Evolutionary conservation across 2,113 vertebrate genomes (phyloP), one percentile per base, ranked within the genome.

Genomic region (Pomatorhinus ruficollis): DNA sequence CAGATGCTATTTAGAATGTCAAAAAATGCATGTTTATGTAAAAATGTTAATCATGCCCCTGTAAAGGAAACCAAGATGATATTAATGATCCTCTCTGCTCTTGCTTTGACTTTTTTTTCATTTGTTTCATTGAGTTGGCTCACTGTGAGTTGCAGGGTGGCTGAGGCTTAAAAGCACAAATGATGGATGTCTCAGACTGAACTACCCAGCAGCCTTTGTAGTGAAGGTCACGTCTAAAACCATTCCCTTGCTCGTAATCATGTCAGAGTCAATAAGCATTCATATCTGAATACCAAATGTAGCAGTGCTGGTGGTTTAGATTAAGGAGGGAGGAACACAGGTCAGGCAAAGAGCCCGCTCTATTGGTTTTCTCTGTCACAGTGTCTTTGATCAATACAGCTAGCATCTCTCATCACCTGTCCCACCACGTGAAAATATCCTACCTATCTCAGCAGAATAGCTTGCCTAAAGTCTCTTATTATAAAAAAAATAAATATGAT

Each of bases 211-310:
- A 93, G 89, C 65, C 79, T 91, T 52, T 86, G 56, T 83, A 87
- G 83, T 0, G 1, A 95, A 96, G 95, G 95, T 94, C 96, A 96
- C 2, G 0, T 87, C 85, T 93, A 75, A 89, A 96, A 89, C 75
- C 40, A 70, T 90, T 96, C 65, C 64, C 83, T 85, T 57, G 70
- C 91, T 93, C 1, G 1, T 89, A 96, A 90, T 83, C 80, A 83
- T 72, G 93, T 93, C 97, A 96, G 82, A 93, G 70, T 95, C 87
- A 96, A 95, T 95, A 97, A 95, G 88, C 49, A 61, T 86, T 96
- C 89, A 30, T 87, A 90, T 80, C 87, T 89, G 45, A 93, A 85
- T 92, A 86, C 57, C 87, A 83, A 94, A 78, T 54, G 63, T 59
- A 93, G 87, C 90, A 88, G 69, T 40, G 37, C 86, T 82, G 54